Percentiles rank a stretch among this genome's conserved stretches.
Conservation (phyloP, 2,113 vertebrate genomes). For the Scomber colias region DNA sequence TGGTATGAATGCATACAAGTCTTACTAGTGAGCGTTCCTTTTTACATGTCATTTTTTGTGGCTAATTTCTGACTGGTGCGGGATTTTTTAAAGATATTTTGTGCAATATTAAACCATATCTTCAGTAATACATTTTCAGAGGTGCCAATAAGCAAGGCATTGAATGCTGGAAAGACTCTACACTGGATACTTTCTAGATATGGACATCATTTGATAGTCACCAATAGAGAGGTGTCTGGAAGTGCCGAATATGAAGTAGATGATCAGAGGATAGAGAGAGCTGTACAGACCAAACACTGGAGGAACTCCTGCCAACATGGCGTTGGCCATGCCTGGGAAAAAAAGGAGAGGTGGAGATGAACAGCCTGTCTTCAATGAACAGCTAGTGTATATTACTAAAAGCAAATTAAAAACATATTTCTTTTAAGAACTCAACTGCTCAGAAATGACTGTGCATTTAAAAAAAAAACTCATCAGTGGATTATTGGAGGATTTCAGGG, state of each 20-base stretch:
- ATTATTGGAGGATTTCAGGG: too few species aligned
- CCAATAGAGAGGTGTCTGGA: constrained; percentile 94
- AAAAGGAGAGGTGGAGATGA: background rate
- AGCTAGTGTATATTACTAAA: too few species aligned
- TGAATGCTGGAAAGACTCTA: background rate
- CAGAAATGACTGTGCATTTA: too few species aligned
- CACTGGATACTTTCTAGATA: background rate
- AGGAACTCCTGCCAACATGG: constrained; percentile 90
- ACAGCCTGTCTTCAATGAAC: too few species aligned
- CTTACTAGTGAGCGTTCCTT: too few species aligned
- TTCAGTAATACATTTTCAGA: background rate
- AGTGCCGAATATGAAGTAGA: constrained; percentile 94
- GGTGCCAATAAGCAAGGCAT: background rate
- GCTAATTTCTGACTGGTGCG: too few species aligned
- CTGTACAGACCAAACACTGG: constrained; percentile 92
- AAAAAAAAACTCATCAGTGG: too few species aligned
- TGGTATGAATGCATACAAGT: background rate
- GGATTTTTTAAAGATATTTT: too few species aligned
- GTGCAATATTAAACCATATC: too few species aligned
- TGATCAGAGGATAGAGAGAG: constrained; percentile 91
- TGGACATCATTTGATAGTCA: constrained; percentile 70
- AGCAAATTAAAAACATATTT: too few species aligned
- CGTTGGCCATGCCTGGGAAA: constrained; percentile 89
- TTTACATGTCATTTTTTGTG: too few species aligned
- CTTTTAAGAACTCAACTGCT: too few species aligned